Conservation (phyloP, 92 coral and sea anemone genomes). For the Bergia puertoricense region DNA sequence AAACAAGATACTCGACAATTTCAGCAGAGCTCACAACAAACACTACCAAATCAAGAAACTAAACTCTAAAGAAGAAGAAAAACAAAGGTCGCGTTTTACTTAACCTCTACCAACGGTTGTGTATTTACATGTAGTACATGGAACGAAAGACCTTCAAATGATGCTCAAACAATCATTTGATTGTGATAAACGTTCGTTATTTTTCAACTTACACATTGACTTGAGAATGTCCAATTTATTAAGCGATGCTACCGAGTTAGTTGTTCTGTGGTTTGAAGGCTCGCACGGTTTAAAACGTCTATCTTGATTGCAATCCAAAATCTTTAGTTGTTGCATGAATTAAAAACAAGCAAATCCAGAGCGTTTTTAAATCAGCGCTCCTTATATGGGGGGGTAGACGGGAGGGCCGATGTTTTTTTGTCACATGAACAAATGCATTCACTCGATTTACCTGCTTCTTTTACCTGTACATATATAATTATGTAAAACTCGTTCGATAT, state of each 20-base stretch:
- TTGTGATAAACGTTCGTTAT: not conserved
- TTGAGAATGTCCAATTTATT: too few relatives aligned
- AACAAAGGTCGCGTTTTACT: not conserved
- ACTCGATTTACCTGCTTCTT: not conserved
- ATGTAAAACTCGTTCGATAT: too few relatives aligned
- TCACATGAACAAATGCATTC: not conserved
- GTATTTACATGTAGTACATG: not conserved
- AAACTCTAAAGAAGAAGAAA: not conserved
- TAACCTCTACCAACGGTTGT: not conserved
- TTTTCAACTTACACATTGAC: too few relatives aligned
- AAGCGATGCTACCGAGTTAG: too few relatives aligned
- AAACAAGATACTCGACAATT: not conserved
- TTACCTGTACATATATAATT: too few relatives aligned
- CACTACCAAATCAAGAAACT: not conserved
- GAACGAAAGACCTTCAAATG: not conserved
- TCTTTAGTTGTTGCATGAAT: too few relatives aligned
- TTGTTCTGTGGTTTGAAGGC: not conserved
- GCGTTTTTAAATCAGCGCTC: not conserved
- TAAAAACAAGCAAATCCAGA: not conserved
- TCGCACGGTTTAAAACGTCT: not conserved
- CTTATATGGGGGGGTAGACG: not conserved
- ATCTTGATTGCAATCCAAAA: not conserved
- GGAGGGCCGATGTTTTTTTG: not conserved
- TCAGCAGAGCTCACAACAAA: not conserved
- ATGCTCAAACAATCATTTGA: not conserved